Evolutionary conservation across 53 echinoderm and acorn worm species (phyloP).

Genomic region (Crossaster papposus): DNA sequence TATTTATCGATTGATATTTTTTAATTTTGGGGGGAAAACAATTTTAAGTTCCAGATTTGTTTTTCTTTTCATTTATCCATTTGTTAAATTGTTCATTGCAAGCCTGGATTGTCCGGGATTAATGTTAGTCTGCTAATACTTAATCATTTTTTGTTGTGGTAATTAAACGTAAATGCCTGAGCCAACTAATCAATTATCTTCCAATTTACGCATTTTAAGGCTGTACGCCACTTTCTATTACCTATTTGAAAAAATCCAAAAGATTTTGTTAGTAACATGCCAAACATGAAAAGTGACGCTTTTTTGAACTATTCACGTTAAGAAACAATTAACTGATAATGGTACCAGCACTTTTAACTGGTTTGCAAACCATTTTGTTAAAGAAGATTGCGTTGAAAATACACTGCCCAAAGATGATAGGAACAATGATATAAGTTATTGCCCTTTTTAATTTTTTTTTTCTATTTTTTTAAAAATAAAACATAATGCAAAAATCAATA

Average conservation of each 20-base stretch:
- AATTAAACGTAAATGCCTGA: too few relatives aligned
- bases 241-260: too few relatives aligned
- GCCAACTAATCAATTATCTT: too few relatives aligned
- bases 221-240: too few relatives aligned
- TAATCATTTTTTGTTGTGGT: not conserved
- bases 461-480: not conserved
- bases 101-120: not conserved
- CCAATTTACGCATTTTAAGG: too few relatives aligned
- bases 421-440: not conserved
- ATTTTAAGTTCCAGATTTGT: not conserved
- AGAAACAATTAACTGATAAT: slow-evolving; percentile 4
- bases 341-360: slow-evolving; percentile 35
- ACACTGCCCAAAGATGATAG: not conserved
- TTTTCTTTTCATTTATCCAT: not conserved
- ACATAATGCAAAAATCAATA: not conserved
- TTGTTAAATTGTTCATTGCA: not conserved
- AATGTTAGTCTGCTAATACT: not conserved
- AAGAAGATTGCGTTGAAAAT: not conserved
- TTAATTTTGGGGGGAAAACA: too few relatives aligned
- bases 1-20: not conserved
- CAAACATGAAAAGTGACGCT: not conserved
- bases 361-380: not conserved
- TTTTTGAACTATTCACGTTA: not conserved
- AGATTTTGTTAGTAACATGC: too few relatives aligned
- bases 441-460: too few relatives aligned